Conservation (phyloP, 1,140 invertebrate species). For the Drosophila sproati region DNA sequence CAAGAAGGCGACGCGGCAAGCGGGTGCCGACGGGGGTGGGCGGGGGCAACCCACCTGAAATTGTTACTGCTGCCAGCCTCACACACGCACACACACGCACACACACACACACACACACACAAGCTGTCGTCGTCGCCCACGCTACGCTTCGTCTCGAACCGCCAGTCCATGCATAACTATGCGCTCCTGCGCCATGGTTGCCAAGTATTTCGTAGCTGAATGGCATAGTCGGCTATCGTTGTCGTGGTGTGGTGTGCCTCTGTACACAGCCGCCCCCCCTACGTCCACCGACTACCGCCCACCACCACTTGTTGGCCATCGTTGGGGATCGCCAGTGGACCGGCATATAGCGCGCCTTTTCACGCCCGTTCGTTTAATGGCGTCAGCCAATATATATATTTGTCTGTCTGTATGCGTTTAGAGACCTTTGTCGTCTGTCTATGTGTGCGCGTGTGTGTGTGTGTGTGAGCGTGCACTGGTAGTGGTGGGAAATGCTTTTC, state of each 20-base stretch:
- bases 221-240: conserved; percentile 38
- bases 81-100: conserved; percentile 1
- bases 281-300: background rate
- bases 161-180: conserved; percentile 27
- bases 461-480: conserved; percentile 31
- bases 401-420: conserved; percentile 15
- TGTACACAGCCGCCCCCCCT: background rate
- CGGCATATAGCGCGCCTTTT: conserved; percentile 63
- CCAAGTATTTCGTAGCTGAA: conserved; percentile 42
- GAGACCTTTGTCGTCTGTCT: conserved; percentile 27
- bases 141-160: conserved; percentile 8
- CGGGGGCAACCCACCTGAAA: conserved; percentile 54
- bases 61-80: conserved; percentile 31
- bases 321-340: conserved; percentile 32
- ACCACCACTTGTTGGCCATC: conserved; percentile 71
- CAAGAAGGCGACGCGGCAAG: conserved; percentile 9
- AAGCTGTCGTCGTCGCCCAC: conserved; percentile 13
- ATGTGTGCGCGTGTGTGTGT: conserved; percentile 3
- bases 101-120: conserved; percentile 8
- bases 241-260: background rate
- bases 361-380: conserved; percentile 33
- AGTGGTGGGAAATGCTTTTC: conserved; percentile 62
- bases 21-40: conserved; percentile 7
- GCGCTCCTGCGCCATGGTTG: conserved; percentile 38
- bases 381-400: conserved; percentile 8